Conservation (phyloP, 1,140 invertebrate species). For the Caenorhabditis remanei region DNA sequence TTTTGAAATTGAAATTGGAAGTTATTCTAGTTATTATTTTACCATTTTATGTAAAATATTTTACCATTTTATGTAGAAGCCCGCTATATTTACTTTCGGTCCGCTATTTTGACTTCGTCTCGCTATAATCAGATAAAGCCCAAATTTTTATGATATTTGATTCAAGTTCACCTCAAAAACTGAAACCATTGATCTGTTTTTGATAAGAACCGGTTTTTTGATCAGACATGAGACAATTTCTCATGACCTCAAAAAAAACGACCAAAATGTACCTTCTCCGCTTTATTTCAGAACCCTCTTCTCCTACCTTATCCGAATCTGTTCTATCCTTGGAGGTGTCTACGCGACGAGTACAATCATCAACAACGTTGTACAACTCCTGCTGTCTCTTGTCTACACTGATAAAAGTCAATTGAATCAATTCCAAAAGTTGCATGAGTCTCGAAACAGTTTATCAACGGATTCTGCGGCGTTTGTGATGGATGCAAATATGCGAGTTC, state of each 20-base stretch:
- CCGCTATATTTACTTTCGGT: too few species aligned
- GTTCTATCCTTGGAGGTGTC: constrained; percentile 74
- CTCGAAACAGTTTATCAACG: background rate
- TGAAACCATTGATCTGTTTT: background rate
- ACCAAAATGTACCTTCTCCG: background rate
- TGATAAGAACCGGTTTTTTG: background rate
- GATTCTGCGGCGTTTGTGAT: constrained; percentile 5
- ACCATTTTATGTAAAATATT: too few species aligned
- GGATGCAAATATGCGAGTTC: constrained; percentile 46
- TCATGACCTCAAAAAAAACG: background rate
- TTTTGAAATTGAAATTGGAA: too few species aligned
- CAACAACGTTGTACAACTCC: constrained; percentile 63
- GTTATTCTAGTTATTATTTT: too few species aligned
- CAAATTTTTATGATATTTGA: background rate
- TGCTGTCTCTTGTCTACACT: background rate
- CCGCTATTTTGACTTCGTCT: too few species aligned
- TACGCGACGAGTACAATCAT: constrained; percentile 73
- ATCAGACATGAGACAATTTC: background rate
- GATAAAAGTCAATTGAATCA: background rate
- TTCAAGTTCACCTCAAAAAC: constrained; percentile 12
- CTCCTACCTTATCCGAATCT: constrained; percentile 74
- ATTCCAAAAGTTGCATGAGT: background rate
- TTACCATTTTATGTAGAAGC: too few species aligned
- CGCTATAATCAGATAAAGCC: too few species aligned
- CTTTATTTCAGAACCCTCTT: constrained; percentile 69